These are phyloP conservation scores for Apeira syringaria DNA, from an alignment of 2,888 invertebrate species.

Conservation along the genomic window DNA sequence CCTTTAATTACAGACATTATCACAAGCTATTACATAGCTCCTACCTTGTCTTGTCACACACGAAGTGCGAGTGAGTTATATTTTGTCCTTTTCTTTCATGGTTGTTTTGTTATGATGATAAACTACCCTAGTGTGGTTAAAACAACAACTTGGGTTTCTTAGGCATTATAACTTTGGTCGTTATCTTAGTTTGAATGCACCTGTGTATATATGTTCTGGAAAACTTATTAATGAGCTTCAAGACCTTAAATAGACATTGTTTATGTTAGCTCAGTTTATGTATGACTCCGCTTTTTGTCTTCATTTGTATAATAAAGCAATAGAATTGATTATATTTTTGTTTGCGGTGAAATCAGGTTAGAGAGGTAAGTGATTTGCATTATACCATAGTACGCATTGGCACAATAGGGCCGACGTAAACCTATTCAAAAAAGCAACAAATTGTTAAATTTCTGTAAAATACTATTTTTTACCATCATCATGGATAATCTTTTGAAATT, in stretches of 20 bases:
- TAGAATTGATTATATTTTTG: no score
- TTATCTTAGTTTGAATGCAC: conserved; percentile 39
- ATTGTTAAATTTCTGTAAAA: no score
- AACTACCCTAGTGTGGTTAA: conserved; percentile 32
- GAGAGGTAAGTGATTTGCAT: no score
- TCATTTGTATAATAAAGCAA: no score
- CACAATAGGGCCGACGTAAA: no score
- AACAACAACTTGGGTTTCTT: conserved; percentile 33
- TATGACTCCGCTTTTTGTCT: background rate
- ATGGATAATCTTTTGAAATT: no score
- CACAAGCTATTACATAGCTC: conserved; percentile 19
- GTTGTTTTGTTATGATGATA: conserved; percentile 33
- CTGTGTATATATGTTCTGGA: conserved; percentile 23
- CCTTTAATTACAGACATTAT: conserved; percentile 49
- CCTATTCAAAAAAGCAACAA: no score
- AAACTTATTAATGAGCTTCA: conserved; percentile 7
- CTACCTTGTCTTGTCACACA: conserved; percentile 39
- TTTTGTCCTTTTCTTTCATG: conserved; percentile 41
- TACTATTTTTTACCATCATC: no score
- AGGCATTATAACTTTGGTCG: conserved; percentile 40
- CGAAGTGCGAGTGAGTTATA: conserved; percentile 4
- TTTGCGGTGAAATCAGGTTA: no score
- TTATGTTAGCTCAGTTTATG: background rate
- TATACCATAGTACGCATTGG: no score
- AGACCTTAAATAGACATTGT: conserved; percentile 10